phyloP scores from a whole-genome alignment of 2,113 vertebrate genomes.

The Polyodon spathula region DNA sequence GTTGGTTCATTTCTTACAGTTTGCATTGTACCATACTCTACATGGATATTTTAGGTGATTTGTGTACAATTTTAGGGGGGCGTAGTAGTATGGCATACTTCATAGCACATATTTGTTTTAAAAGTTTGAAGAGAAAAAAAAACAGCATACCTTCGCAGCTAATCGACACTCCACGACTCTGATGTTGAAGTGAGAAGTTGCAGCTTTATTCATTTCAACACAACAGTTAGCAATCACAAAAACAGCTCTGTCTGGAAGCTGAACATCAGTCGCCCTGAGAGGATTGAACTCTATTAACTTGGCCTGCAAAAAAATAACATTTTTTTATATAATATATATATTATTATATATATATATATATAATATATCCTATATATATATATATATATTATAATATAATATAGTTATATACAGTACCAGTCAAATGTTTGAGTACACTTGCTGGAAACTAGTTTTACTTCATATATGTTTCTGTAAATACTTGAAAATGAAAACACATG shows the following conservation, averaged over 20 bases:
- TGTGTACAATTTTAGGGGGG: slow-evolving; percentile 41
- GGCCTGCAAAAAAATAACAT: slow-evolving; percentile 64
- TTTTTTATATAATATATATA: no score
- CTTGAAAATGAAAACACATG: no score
- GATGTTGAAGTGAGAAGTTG: slow-evolving; percentile 88
- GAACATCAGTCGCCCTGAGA: slow-evolving; percentile 78
- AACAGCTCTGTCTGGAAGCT: slow-evolving; percentile 71
- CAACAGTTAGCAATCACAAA: slow-evolving; percentile 97
- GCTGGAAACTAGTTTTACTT: no score
- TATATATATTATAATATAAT: no score
- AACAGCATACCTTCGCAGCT: slow-evolving; percentile 35
- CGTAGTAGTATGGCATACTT: slow-evolving; percentile 36
- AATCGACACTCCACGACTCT: slow-evolving; percentile 63
- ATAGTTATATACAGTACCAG: no score
- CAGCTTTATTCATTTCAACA: slow-evolving; percentile 93
- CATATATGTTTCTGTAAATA: no score
- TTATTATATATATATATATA: no score
- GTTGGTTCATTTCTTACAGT: slow-evolving; percentile 42
- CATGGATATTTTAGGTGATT: slow-evolving; percentile 43
- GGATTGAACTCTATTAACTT: slow-evolving; percentile 94
- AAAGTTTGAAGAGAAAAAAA: neutral
- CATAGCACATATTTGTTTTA: slow-evolving; percentile 16
- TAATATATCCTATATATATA: no score
- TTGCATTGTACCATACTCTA: slow-evolving; percentile 35
- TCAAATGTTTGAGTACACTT: no score